Conservation (phyloP, 1,140 invertebrate species). For the Temnothorax nylanderi region DNA sequence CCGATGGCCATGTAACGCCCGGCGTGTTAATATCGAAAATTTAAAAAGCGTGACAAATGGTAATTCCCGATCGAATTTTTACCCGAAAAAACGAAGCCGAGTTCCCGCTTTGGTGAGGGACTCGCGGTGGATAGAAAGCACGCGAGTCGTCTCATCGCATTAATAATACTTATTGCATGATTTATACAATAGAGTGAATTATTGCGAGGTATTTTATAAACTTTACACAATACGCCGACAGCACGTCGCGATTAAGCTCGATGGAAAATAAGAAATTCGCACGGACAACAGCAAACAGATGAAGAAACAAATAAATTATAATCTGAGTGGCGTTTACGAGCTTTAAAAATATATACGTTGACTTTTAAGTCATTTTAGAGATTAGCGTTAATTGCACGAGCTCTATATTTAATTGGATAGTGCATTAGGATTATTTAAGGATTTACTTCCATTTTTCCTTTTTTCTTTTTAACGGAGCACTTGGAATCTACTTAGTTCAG, state of each 20-base stretch:
- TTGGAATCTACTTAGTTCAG: background rate
- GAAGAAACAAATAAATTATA: constrained; percentile 1
- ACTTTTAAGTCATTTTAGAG: background rate
- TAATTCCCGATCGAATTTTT: constrained; percentile 13
- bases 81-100: too few species aligned
- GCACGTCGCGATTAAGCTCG: background rate
- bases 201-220: constrained; percentile 1
- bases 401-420: constrained; percentile 9
- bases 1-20: background rate
- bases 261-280: background rate
- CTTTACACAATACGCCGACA: background rate
- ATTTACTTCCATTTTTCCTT: background rate
- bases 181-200: background rate
- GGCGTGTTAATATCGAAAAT: constrained; percentile 25
- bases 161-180: constrained; percentile 4
- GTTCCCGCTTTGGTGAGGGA: background rate
- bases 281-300: background rate
- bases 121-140: background rate
- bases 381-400: constrained; percentile 24
- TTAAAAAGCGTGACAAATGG: constrained; percentile 9
- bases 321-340: background rate
- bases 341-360: background rate
- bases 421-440: background rate
- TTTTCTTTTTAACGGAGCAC: background rate
- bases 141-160: background rate